These are phyloP conservation scores for Ormyrus thymus DNA, from an alignment of 2,888 invertebrate genomes.

Conservation along the genomic window DNA sequence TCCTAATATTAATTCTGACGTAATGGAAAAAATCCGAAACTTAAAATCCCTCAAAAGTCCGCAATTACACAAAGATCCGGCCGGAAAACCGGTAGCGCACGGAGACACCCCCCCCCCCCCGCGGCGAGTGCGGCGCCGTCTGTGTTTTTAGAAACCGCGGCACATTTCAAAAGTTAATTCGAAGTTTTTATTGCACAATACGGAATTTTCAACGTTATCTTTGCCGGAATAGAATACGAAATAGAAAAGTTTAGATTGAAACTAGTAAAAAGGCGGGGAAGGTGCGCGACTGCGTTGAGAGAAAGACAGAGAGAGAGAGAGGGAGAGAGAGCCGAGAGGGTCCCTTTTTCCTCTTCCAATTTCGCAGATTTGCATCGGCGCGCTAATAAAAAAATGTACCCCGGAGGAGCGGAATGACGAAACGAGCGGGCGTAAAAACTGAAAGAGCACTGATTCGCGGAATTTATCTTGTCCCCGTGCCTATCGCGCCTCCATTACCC, in stretches of 20 bases:
- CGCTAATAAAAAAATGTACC: constrained; percentile 37
- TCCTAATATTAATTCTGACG: too few species aligned
- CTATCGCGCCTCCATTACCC: constrained; percentile 17
- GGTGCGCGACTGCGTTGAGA: too few species aligned
- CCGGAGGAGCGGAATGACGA: constrained; percentile 12
- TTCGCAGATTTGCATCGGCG: constrained; percentile 48
- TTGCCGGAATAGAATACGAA: constrained; percentile 12
- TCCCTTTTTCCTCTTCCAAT: constrained; percentile 33
- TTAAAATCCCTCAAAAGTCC: too few species aligned
- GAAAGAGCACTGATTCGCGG: constrained; percentile 18
- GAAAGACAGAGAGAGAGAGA: background rate
- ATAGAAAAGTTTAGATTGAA: constrained; percentile 38
- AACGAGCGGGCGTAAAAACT: constrained; percentile 43
- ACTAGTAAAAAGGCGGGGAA: constrained; percentile 14
- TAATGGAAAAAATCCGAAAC: too few species aligned
- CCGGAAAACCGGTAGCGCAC: too few species aligned
- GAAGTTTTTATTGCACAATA: constrained; percentile 13
- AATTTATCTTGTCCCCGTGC: constrained; percentile 39
- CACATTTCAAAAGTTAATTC: constrained; percentile 2
- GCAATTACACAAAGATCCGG: too few species aligned
- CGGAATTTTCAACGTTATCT: constrained; percentile 9
- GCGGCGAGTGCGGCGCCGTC: too few species aligned
- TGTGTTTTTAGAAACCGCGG: background rate
- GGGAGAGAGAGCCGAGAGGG: background rate
- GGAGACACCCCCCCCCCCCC: too few species aligned